Evolutionary conservation across 1,140 invertebrate genomes (phyloP), one percentile per base, ranked within the genome.

Genomic region (Drosophila nigromelanica): DNA sequence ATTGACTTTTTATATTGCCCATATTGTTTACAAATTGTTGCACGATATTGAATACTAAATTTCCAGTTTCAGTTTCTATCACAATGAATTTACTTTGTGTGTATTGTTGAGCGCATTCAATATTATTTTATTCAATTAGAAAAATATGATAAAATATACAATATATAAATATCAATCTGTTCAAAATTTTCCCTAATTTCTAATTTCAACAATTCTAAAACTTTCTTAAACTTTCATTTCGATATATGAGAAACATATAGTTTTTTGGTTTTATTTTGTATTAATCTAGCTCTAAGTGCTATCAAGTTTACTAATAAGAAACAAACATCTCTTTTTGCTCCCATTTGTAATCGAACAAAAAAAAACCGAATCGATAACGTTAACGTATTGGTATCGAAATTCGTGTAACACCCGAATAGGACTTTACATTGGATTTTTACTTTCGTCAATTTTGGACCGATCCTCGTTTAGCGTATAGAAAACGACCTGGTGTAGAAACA

Each of bases 351-450:
- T 35, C 18, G 48, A 64, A 45, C 66, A 37, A 14, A 39, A 24
- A 42, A n/a, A 14, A 7, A 0, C 33, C 37, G 40, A 37, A 48
- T 59, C 56, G 56, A 52, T 39, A 42, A 33, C 30, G 14, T 56
- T 39, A 30, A 30, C 63, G 52, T 58, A 54, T 47, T 40, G 43
- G 52, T 27, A 69, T 45, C 66, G 58, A 61, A 69, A 69, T 47
- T 69, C 39, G 48, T 47, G 33, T 37, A 47, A 55, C 27, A 27
- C 27, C 27, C 27, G 15, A 66, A 83, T 87, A 99, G 98, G 98
- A 99, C 94, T 99, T 99, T 93, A 99, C 98, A 69, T 93, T 99
- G 94, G 98, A 99, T 94, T 98, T 99, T 94, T 99, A 99, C 95
- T 98, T 99, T 94, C 96, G 98, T 92, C 98, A 99, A 94, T 98